Evolutionary conservation across 2,113 vertebrate genomes (phyloP), one percentile per base, ranked within the genome.

Genomic region (Ochotona curzoniae): DNA sequence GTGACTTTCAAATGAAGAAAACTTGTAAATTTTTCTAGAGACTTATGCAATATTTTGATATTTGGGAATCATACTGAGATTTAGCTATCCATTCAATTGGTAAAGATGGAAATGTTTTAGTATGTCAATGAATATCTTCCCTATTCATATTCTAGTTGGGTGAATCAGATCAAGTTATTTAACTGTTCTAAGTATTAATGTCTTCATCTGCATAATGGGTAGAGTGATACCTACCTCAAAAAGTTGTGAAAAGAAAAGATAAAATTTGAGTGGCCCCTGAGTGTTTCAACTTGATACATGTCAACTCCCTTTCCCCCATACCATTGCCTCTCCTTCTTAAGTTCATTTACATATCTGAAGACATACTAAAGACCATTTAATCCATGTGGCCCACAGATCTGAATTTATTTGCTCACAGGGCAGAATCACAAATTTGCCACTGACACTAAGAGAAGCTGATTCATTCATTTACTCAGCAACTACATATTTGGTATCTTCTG

Each of bases 31-130:
- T 49, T 76, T 1, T 91, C 57, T 94, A 80, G 84, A 90, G 15
- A 89, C 71, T 32, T 76, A 4, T 92, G 35, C 13, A 75, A 44
- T 81, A 90, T 83, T 83, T 89, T 82, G 67, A 61, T 81, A 5
- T 76, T 92, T 89, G 18, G 81, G 93, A 61, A 1, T 47, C 61
- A 30, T 51, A 51, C 5, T 75, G 15, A 88, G 64, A 71, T 84
- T 66, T 49, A 87, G 2, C 57, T 81, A n/a, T 75, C 30, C 32
- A 79, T 89, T 28, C 23, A 14, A 49, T 23, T 75, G 30, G 4
- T 25, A 93, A 8, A 80, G 25, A 92, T 67, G 85, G 30, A 7
- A 38, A 78, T 21, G 67, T 78, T 82, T 83, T 51, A 15, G 15
- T 15, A 86, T 91, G 63, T 66, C 30, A 61, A 44, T 44, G 38